phyloP scores from a whole-genome alignment of 2,888 invertebrate species.

The Litoditis marina region DNA sequence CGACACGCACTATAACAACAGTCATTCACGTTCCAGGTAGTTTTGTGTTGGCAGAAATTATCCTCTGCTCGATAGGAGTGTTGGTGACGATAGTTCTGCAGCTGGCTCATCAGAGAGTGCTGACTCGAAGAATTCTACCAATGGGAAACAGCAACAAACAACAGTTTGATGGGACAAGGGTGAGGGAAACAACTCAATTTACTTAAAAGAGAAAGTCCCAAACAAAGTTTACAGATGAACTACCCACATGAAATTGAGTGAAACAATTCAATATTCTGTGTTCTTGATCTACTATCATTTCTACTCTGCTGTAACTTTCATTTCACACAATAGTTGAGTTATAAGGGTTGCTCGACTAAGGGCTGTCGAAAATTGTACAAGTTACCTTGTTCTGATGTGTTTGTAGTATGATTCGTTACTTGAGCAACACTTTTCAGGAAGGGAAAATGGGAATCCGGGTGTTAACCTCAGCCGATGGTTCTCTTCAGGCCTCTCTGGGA shows the following conservation, averaged over 20 bases:
- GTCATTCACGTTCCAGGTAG: background rate
- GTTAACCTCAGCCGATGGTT: background rate
- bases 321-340: too few species aligned
- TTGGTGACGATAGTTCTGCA: constrained; percentile 11
- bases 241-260: background rate
- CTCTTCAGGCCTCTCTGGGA: background rate
- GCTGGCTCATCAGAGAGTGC: constrained; percentile 15
- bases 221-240: background rate
- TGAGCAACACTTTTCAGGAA: background rate
- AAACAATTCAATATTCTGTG: too few species aligned
- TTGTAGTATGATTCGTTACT: too few species aligned
- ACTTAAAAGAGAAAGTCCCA: background rate
- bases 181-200: background rate
- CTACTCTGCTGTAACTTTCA: background rate
- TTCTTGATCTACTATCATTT: background rate
- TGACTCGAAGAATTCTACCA: constrained; percentile 11
- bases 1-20: background rate
- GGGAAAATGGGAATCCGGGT: constrained; percentile 1
- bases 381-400: too few species aligned
- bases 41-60: constrained; percentile 14
- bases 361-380: too few species aligned
- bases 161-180: constrained; percentile 1
- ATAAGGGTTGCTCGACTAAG: too few species aligned
- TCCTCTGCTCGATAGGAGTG: constrained; percentile 13
- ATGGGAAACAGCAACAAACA: background rate